phyloP scores from a whole-genome alignment of 2,113 vertebrate genomes.

The Lathamus discolor region DNA sequence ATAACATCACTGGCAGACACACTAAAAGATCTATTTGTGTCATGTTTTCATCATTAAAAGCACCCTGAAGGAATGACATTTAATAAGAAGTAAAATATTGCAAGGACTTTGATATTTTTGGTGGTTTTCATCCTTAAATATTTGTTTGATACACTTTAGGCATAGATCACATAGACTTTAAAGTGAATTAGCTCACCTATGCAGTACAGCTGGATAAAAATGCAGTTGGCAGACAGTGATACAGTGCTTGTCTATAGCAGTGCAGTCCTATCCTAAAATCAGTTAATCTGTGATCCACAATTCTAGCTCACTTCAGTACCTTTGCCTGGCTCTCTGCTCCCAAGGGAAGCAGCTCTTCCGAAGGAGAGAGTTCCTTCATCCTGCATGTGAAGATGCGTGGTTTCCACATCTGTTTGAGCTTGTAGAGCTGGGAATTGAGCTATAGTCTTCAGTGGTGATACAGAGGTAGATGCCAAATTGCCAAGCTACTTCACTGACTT shows the following conservation, averaged over 20 bases:
- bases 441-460: background rate
- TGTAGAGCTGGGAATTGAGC: background rate
- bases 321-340: background rate
- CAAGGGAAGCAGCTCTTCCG: background rate
- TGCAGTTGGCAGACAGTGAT: background rate
- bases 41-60: background rate
- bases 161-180: background rate
- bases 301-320: background rate
- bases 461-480: background rate
- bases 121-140: background rate
- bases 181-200: background rate
- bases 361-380: background rate
- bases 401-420: conserved; percentile 7
- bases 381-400: background rate
- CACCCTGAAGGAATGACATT: background rate
- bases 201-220: background rate
- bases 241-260: background rate
- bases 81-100: background rate
- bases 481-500: conserved; percentile 19
- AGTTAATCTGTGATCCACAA: background rate
- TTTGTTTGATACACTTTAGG: background rate
- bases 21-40: background rate
- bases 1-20: background rate
- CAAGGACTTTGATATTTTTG: background rate
- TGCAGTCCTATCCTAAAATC: background rate